Evolutionary conservation across 2,113 vertebrate species (phyloP).

Genomic region (Poecilia latipinna): DNA sequence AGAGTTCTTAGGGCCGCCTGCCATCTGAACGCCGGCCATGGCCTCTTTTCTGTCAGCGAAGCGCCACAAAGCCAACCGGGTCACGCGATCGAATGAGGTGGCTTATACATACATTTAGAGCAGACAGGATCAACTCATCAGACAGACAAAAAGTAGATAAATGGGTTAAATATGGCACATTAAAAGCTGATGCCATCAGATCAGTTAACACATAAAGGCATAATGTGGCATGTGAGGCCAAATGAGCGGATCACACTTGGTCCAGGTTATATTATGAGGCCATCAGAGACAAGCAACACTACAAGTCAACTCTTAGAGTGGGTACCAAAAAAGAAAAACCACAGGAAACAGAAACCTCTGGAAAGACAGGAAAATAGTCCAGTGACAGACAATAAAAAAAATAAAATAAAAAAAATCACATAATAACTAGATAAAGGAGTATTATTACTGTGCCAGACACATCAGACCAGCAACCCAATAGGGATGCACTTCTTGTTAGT

Average conservation of each 20-base stretch:
- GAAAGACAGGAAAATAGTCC: background rate
- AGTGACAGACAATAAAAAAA: background rate
- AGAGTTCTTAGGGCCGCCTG: slow-evolving; percentile 52
- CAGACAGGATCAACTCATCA: background rate
- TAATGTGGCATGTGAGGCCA: slow-evolving; percentile 14
- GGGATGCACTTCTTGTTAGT: slow-evolving; percentile 27
- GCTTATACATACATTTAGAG: slow-evolving; percentile 25
- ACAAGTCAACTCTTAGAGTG: slow-evolving; percentile 14
- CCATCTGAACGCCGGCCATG: slow-evolving; percentile 68
- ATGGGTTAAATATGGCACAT: background rate
- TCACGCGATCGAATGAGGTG: slow-evolving; percentile 51
- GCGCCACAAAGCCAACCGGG: slow-evolving; percentile 62
- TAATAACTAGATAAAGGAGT: slow-evolving; percentile 8
- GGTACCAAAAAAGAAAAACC: too few species aligned
- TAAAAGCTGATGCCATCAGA: slow-evolving; percentile 18
- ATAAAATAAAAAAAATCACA: background rate
- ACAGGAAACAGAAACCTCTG: background rate
- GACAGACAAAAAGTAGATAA: slow-evolving; percentile 5
- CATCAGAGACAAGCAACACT: slow-evolving; percentile 38
- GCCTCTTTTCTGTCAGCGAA: slow-evolving; percentile 67
- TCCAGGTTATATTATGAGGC: slow-evolving; percentile 59
- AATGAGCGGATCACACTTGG: slow-evolving; percentile 66
- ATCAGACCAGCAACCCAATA: slow-evolving; percentile 15
- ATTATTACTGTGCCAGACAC: slow-evolving; percentile 29
- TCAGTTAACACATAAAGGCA: slow-evolving; percentile 8